Evolutionary conservation across 2,113 vertebrate genomes (phyloP).

Genomic region (Anarhynchus alexandrinus): DNA sequence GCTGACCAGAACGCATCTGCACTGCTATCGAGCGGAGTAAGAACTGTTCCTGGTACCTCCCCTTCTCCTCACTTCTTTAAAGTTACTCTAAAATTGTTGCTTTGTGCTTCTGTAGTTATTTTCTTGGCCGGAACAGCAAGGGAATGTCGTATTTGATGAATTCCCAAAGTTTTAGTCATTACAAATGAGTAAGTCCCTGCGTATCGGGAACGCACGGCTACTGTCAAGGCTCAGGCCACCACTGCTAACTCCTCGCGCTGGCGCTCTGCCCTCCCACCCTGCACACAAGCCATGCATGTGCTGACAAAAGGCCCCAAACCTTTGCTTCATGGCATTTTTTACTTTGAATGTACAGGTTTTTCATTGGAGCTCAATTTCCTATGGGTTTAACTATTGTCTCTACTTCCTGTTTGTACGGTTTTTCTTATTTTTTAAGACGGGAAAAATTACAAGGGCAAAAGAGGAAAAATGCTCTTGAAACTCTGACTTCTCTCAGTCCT

Average conservation of each 20-base stretch:
- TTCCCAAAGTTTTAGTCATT: not conserved
- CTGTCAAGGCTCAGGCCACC: not conserved
- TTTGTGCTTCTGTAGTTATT: not conserved
- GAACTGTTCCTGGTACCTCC: not conserved
- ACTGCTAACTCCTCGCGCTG: not conserved
- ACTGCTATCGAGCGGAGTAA: not conserved
- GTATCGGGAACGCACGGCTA: not conserved
- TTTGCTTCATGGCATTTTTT: not conserved
- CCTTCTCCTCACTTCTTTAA: not conserved
- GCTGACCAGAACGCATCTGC: not conserved
- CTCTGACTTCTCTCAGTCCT: not conserved
- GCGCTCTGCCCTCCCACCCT: not conserved
- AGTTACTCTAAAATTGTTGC: not conserved
- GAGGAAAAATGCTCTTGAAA: not conserved
- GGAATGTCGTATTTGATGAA: not conserved
- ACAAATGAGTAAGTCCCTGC: not conserved
- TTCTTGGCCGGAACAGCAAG: not conserved
- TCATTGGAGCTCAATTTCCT: not conserved
- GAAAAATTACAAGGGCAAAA: not conserved
- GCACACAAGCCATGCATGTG: not conserved
- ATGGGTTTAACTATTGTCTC: not conserved
- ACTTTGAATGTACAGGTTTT: not conserved
- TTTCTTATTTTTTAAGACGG: not conserved
- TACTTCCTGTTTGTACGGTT: not conserved
- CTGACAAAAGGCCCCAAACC: not conserved